Base-by-base conservation (phyloP, 2,888 invertebrate species). In the Gryllus longicercus region DNA sequence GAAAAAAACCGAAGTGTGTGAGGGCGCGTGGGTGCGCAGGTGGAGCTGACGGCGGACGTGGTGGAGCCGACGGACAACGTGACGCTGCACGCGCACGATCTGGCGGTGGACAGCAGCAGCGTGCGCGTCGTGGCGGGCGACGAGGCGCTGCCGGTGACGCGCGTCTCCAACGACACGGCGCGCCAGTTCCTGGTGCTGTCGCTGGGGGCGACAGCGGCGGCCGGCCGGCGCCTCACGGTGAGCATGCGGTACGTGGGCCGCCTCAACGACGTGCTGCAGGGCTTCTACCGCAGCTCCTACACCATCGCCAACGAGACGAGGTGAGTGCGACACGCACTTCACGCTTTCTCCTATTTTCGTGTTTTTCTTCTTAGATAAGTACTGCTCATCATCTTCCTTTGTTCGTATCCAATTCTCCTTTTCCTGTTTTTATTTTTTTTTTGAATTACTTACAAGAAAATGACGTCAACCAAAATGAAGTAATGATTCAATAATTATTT, bases 51-150 rank as follows among this genome's bases (percentile, higher is more conserved):
- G n/a, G 81, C 95, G 78, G 89, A 90, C 81, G 91, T 92, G 1
- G 88, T 90, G 21, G 89, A 90, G 82, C 89, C 90, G 78, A 92
- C 92, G 12, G 88, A 89, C 79, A 92, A 92, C 85, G 89, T 96
- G 21, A 94, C 93, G 1, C 89, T 96, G 82, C 96, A 96, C 85
- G 91, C 92, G 11, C 90, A 91, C 74, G 93, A 94, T 83, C 88
- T 96, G 83, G 88, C 88, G 77, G 92, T 95, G 82, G 88, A 90
- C 74, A 89, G 90, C 78, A 88, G 90, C 51, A 88, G 89, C 78
- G 88, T 93, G 5, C 88, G 86, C 76, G 88, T 91, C 50, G 84
- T 86, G 74, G 84, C 88, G 14, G 84, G 79, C 76, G 50, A 80
- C 38, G 23, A 84, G 82, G 80, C 79, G 50, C 79, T 84, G 77